Evolutionary conservation across 2,113 vertebrate genomes (phyloP), one percentile per base, ranked within the genome.

Genomic region (Notothenia rossii): DNA sequence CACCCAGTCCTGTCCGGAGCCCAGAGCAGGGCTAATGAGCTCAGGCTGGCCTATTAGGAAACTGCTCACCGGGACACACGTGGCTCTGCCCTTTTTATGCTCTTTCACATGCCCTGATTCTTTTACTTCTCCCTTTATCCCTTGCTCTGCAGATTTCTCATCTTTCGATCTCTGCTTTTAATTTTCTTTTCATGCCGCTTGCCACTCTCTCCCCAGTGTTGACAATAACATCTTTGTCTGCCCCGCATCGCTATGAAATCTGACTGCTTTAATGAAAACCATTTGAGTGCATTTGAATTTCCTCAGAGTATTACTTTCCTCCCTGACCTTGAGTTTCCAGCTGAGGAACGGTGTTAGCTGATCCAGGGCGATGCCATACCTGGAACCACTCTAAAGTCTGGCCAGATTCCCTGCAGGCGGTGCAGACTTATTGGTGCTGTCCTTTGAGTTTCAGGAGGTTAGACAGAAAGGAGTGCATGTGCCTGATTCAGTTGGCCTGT

Each of bases 21-120:
- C 87, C 79, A 75, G 76, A 89, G 72, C 75, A 84, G 81, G 72
- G 86, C 88, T 94, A 94, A 94, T 95, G 94, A 94, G 89, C 89
- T 86, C 77, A 65, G 77, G 29, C 79, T 88, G 75, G 82, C 69
- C 65, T 88, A 84, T 86, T 70, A 82, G 71, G 83, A 87, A 88
- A 69, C 80, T 56, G 53, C 81, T 86, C 74, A 54, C 61, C 58
- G 71, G 79, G 60, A 87, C 74, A 61, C 76, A 81, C 68, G 33
- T 45, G 65, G 65, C 55, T 85, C 64, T 85, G 59, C 73, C 61
- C 66, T 59, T 66, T 75, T 40, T 78, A 69, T 45, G 12, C 64
- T 61, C 58, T 82, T 60, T 83, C 51, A 29, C 48, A 67, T 36
- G 36, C 68, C 74, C 36, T 68, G 11, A 61, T 72, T 84, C 65